Percentiles rank a stretch among this genome's conserved stretches.
phyloP scores from a whole-genome alignment of 2,113 vertebrate genomes.

The Australoheros scitulus region DNA sequence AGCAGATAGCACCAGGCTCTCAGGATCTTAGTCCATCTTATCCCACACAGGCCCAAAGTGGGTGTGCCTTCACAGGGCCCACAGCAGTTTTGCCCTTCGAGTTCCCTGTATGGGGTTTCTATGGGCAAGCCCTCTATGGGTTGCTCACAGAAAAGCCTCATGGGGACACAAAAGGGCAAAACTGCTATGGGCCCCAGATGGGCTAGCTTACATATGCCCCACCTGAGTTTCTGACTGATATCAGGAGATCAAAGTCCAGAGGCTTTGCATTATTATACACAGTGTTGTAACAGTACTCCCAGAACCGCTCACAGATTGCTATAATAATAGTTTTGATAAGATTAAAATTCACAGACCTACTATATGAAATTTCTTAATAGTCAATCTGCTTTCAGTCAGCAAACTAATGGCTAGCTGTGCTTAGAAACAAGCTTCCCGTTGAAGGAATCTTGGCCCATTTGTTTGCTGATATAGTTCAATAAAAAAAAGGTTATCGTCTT shows the following conservation, averaged over 20 bases:
- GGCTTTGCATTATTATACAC: background rate
- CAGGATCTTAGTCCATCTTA: no score
- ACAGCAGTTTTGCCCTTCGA: background rate
- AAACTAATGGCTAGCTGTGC: background rate
- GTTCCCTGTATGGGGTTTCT: background rate
- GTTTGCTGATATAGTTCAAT: background rate
- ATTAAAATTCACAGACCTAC: background rate
- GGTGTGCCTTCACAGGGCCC: background rate
- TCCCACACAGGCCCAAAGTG: background rate
- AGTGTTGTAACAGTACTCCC: background rate
- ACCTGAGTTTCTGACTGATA: background rate
- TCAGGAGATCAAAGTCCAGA: fast-evolving
- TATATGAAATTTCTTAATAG: background rate
- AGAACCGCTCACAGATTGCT: background rate
- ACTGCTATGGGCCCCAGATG: background rate
- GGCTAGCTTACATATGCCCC: background rate
- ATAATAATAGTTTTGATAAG: background rate
- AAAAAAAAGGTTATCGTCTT: background rate
- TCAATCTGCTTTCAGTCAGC: background rate
- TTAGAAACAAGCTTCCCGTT: background rate
- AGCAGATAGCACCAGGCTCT: background rate
- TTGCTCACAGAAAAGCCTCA: background rate
- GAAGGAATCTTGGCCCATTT: background rate
- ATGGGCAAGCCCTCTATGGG: background rate
- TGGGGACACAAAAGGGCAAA: background rate